Evolutionary conservation across 2,797 vertebrate species (phyloP), one percentile per base, ranked within the genome.

Genomic region (Eulemur mongoz): DNA sequence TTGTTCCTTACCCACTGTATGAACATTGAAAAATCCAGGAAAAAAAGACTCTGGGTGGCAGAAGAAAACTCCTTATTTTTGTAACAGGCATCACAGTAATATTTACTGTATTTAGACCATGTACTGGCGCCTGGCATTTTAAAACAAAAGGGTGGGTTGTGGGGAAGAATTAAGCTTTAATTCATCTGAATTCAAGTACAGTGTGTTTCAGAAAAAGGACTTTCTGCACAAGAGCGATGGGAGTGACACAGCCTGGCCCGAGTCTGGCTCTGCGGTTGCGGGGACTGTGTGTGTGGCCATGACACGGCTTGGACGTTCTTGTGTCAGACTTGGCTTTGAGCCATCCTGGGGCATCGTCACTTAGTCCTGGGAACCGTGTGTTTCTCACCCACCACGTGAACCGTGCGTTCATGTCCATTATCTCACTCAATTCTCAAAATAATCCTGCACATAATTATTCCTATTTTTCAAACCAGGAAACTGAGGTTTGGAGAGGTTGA

Each of bases 141-240:
- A 54, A 35, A 96, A 80, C 57, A n/a, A 80, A 92, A 70, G 40
- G 9, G 12, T 52, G 25, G 5, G 3, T 72, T 93, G 4, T 94
- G 80, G 86, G 59, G n/a, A 72, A 91, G 95, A 54, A 87, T 79
- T 35, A 59, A 86, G 20, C 52, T 93, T 57, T 72, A 86, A 67
- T 89, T 86, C n/a, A n/a, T 65, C 59, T n/a, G 15, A 30, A 59
- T 83, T 73, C 5, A 17, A 80, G 23, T 70, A 12, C 7, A 45
- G 65, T 25, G 8, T 84, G 15, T 75, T 12, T 82, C 0, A 8
- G 57, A 95, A 52, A 27, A 30, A 82, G 20, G 65, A 2, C 75
- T 84, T 67, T 48, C 17, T 25, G 70, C 38, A 14, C 65, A 84
- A 48, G 7, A 18, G 13, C 85, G 30, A 3, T 73, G 72, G 35